phyloP scores from a whole-genome alignment of 2,113 vertebrate genomes.

The Porphyrio hochstetteri region DNA sequence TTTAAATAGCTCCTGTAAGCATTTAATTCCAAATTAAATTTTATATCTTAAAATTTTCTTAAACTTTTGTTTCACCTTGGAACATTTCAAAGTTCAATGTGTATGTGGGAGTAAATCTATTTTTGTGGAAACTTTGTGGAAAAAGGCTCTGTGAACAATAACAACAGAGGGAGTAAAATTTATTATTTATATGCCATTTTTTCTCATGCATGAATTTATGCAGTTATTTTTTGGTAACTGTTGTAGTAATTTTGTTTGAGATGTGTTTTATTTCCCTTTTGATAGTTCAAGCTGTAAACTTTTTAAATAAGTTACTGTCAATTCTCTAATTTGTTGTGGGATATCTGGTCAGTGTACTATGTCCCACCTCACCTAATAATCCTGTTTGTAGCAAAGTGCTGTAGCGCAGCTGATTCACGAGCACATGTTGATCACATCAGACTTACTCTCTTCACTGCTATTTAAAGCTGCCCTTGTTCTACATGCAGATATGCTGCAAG shows the following conservation, averaged over 20 bases:
- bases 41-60: background rate
- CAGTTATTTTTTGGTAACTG: background rate
- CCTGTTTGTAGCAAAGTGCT: background rate
- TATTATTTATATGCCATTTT: background rate
- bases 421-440: conserved; percentile 15
- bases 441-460: conserved; percentile 39
- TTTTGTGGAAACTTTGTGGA: background rate
- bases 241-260: background rate
- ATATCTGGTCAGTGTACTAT: background rate
- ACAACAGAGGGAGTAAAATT: background rate
- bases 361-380: background rate
- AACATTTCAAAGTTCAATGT: background rate
- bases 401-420: conserved; percentile 14
- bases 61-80: background rate
- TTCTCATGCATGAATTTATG: background rate
- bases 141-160: background rate
- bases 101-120: background rate
- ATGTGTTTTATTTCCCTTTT: background rate
- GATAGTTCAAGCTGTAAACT: background rate
- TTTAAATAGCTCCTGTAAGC: background rate
- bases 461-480: conserved; percentile 61
- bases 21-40: background rate
- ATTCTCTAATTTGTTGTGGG: background rate
- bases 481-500: background rate
- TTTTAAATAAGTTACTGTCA: background rate